Conservation (phyloP, 64 coral and sea anemone genomes). For the Montipora foliosa region DNA sequence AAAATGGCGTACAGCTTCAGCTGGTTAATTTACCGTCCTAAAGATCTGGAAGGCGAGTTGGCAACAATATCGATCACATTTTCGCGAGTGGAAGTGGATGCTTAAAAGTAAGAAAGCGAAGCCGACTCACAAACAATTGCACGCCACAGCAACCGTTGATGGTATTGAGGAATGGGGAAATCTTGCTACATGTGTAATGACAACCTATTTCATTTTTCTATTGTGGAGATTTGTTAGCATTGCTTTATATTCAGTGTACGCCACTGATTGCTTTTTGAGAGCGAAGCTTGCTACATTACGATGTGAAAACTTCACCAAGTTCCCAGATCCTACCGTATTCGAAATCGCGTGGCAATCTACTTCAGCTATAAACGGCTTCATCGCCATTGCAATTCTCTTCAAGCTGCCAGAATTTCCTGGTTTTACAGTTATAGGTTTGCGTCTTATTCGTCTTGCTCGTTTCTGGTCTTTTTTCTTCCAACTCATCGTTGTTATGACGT, state of each 20-base stretch:
- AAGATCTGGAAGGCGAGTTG: not conserved
- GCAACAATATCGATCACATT: not conserved
- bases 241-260: conserved; percentile 74
- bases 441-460: conserved; percentile 63
- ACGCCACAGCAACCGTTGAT: not conserved
- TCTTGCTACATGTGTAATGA: not conserved
- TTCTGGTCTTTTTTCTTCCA: conserved; percentile 93
- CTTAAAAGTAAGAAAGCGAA: not conserved
- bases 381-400: conserved; percentile 63
- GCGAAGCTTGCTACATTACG: conserved; percentile 85
- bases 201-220: conserved; percentile 69
- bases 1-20: too few relatives aligned
- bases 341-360: conserved; percentile 88
- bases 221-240: conserved; percentile 77
- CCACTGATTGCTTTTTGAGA: conserved; percentile 86
- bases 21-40: not conserved
- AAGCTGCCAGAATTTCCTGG: conserved; percentile 84
- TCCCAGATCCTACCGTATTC: conserved; percentile 71
- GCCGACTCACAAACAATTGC: not conserved
- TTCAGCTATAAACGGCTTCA: conserved; percentile 66
- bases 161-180: not conserved
- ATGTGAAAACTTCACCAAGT: conserved; percentile 79
- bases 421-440: conserved; percentile 15
- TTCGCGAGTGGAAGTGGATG: not conserved
- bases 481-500: conserved; percentile 75